Evolutionary conservation across 2,797 vertebrate genomes (phyloP), one percentile per base, ranked within the genome.

Genomic region (Kryptopterus vitreolus): DNA sequence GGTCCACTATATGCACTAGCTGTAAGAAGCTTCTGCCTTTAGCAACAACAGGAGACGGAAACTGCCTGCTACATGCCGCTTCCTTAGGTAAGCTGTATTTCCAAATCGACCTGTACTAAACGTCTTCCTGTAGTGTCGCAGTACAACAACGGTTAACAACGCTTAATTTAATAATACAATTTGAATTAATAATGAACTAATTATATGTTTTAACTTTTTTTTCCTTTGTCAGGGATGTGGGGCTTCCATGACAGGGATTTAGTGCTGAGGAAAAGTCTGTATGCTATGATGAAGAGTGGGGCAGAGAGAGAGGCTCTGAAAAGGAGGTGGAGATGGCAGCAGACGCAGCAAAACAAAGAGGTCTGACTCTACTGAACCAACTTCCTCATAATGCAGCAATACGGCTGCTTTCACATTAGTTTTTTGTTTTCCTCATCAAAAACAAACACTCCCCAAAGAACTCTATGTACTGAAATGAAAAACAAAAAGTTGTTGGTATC

Each of bases 341-440:
- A 99, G 91, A 99, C 97, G 0, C 97, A 99, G 85, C 97, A 99
- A 90, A 99, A 99, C 92, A 99, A 98, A 83, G 98, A 99, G 97
- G 98, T 98, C 58, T 84, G 93, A 88, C 38, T 33, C 22, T 46
- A 15, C 29, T 78, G 31, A 52, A 38, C 22, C 15, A 52, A 29
- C 7, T 52, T 66, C 18, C 29, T 33, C 10, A 22, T 53, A 20
- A 52, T 71, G 26, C 48, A 53, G 68, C 46, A 69, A 7, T 46
- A 46, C 24, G 22, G 7, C 53, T 76, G 35, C 46, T 69, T 69
- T 20, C 20, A 72, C 20, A 13, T 9, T 10, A 50, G 35, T 7
- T 29, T 70, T n/a, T 24, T 68, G 9, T 53, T 13, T 33, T 3
- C 46, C 12, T 11, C 16, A 10, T 11, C 16, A 10, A 71, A 1